Evolutionary conservation across 2,113 vertebrate species (phyloP).

Genomic region (Myrmophylax atrothorax): DNA sequence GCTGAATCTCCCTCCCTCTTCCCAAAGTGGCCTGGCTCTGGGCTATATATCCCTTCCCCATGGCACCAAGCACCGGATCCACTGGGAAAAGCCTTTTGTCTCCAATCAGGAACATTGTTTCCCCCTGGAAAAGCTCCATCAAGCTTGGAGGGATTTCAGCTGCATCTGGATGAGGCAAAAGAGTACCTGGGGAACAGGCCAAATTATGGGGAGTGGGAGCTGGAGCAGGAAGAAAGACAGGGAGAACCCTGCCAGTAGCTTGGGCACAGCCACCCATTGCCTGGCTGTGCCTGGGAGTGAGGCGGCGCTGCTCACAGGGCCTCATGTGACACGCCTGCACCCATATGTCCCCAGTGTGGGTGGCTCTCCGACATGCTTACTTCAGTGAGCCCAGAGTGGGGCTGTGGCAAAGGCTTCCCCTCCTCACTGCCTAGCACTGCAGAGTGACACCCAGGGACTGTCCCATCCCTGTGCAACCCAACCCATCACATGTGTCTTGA

Average conservation of each 20-base stretch:
- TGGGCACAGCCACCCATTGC: background rate
- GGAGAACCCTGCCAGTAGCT: background rate
- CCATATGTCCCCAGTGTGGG: fast-evolving
- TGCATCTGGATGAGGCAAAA: background rate
- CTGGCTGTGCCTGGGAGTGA: background rate
- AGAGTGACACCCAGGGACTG: background rate
- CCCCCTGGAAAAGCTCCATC: conserved; percentile 39
- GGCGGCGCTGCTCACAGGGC: background rate
- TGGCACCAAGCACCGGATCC: background rate
- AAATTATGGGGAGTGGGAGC: background rate
- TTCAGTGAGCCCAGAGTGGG: fast-evolving
- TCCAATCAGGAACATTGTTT: conserved; percentile 42
- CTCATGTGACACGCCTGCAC: background rate
- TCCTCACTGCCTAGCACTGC: background rate
- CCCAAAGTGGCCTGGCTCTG: background rate
- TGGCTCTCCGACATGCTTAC: fast-evolving
- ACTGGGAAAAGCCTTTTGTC: conserved; percentile 5
- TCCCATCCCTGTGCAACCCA: background rate
- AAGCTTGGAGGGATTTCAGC: conserved; percentile 2
- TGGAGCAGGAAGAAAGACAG: background rate
- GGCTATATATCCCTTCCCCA: background rate
- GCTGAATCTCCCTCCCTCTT: background rate
- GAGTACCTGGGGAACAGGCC: background rate
- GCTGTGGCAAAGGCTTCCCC: background rate
- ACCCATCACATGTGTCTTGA: background rate